These are phyloP conservation scores for Hephaestus fuliginosus DNA, from an alignment of 2,797 vertebrate species.

Conservation along the genomic window DNA sequence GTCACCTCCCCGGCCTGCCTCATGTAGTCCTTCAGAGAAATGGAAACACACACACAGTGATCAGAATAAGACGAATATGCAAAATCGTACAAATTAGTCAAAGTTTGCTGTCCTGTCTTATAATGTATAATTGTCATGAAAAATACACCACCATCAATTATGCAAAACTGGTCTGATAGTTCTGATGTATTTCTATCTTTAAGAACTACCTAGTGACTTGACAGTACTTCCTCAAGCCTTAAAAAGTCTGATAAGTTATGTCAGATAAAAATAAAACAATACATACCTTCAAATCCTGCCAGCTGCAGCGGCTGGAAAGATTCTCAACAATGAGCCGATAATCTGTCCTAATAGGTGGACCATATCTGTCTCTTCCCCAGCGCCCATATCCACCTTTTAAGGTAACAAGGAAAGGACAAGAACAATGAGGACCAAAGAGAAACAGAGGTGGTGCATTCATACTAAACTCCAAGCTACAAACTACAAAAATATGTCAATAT, in stretches of 20 bases:
- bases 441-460: constrained; percentile 49
- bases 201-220: background rate
- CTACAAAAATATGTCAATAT: constrained; percentile 66
- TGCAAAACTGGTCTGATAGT: background rate
- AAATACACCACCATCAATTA: too few species aligned
- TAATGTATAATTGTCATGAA: too few species aligned
- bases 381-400: constrained; percentile 97
- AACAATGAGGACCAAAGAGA: constrained; percentile 67
- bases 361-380: constrained; percentile 95
- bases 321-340: constrained; percentile 99
- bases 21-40: constrained; percentile 94
- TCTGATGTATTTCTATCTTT: background rate
- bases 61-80: too few species aligned
- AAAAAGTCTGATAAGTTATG: too few species aligned
- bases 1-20: constrained; percentile 99
- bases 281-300: constrained; percentile 97
- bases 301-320: constrained; percentile 97
- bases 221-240: too few species aligned
- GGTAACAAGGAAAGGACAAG: constrained; percentile 78
- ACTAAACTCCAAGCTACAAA: constrained; percentile 76
- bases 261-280: too few species aligned
- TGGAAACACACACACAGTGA: fast-evolving
- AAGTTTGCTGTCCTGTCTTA: too few species aligned
- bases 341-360: constrained; percentile 95
- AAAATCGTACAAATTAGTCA: too few species aligned